phyloP scores from a whole-genome alignment of 2,797 vertebrate species.

The Lagorchestes hirsutus region DNA sequence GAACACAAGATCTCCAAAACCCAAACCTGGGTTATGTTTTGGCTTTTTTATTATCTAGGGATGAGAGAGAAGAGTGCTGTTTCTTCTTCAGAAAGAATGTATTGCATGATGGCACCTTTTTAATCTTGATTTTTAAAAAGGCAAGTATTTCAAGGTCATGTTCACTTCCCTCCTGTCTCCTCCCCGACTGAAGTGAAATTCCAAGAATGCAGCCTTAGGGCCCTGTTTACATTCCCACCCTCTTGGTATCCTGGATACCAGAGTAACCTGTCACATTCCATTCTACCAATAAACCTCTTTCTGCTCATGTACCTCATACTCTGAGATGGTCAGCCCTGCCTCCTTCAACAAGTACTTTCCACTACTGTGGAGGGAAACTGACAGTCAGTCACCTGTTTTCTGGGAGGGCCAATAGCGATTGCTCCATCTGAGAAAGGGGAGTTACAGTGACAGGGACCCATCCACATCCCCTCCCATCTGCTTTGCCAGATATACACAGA shows the following conservation, averaged over 20 bases:
- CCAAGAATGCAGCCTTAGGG: constrained; percentile 88
- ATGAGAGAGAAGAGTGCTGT: neutral
- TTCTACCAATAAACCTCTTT: constrained; percentile 70
- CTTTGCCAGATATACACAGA: neutral
- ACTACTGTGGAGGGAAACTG: constrained; percentile 14
- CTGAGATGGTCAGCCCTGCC: neutral
- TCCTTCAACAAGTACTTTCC: neutral
- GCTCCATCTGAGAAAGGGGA: neutral
- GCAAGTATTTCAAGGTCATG: constrained; percentile 82
- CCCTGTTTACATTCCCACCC: constrained; percentile 84
- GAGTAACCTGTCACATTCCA: constrained; percentile 84
- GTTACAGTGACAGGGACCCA: neutral
- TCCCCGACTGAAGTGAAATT: constrained; percentile 82
- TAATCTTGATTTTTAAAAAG: constrained; percentile 73
- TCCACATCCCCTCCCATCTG: neutral
- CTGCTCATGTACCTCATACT: neutral
- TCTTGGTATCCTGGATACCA: constrained; percentile 81
- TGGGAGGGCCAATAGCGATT: neutral
- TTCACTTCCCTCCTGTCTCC: constrained; percentile 82
- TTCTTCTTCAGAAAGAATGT: constrained; percentile 49
- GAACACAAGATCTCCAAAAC: neutral
- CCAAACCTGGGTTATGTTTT: neutral
- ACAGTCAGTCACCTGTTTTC: neutral
- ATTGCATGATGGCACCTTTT: constrained; percentile 75
- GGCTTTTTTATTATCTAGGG: neutral